These are phyloP conservation scores for Pterobdella sp. DNA, from an alignment of 2,888 invertebrate genomes.

Conservation along the genomic window DNA sequence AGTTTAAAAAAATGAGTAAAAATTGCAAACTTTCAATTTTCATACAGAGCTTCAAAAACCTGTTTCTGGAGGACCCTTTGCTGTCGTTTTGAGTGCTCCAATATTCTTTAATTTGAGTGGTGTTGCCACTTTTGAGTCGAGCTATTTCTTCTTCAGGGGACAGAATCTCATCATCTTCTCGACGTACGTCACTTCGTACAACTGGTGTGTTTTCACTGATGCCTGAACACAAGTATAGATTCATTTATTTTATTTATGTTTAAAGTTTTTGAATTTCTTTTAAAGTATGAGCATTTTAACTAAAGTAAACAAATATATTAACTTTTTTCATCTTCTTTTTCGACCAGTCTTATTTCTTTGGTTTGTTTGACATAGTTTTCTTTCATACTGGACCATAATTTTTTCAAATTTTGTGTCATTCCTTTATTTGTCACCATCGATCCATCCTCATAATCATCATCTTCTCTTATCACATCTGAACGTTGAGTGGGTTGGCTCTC, in stretches of 20 bases:
- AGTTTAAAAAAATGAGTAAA: neutral
- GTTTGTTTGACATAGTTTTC: constrained; percentile 15
- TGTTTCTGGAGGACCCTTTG: constrained; percentile 10
- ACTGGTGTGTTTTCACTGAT: constrained; percentile 37
- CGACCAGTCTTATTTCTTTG: constrained; percentile 21
- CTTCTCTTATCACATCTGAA: constrained; percentile 30
- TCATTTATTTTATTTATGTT: neutral
- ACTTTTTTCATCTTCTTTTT: constrained; percentile 26
- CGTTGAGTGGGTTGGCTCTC: constrained; percentile 31
- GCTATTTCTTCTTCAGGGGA: constrained; percentile 10
- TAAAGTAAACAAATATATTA: neutral
- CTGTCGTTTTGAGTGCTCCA: constrained; percentile 18
- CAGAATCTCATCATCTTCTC: constrained; percentile 30
- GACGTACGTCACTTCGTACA: constrained; percentile 32
- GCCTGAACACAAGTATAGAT: constrained; percentile 20
- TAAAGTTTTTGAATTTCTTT: no score
- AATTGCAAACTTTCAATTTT: neutral
- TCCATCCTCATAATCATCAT: neutral
- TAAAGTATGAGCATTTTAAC: neutral
- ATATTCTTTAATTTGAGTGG: constrained; percentile 17
- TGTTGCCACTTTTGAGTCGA: constrained; percentile 6
- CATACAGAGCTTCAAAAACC: neutral
- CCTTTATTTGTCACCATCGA: constrained; percentile 6
- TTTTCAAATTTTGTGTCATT: constrained; percentile 2
- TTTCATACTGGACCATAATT: constrained; percentile 23